A percentile compares a stretch with the other conserved stretches of the same genome.
These are phyloP conservation scores for Holothuria scabra DNA, from an alignment of 53 echinoderm and acorn worm genomes.

Conservation along the genomic window DNA sequence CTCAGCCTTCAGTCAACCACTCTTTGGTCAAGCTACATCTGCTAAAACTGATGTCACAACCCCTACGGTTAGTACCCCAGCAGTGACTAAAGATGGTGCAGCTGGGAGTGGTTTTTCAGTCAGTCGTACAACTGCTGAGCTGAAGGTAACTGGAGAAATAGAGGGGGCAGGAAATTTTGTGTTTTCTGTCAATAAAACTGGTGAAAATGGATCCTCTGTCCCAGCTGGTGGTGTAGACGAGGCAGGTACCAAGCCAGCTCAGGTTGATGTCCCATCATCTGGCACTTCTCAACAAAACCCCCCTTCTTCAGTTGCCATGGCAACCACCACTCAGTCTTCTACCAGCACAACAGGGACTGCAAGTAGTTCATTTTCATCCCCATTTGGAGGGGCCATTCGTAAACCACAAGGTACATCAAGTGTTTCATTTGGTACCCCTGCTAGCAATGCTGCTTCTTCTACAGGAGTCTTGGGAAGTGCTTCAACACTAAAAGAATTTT, in stretches of 20 bases:
- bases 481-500: not conserved
- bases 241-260: not conserved
- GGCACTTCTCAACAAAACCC: no score
- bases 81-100: constrained; percentile 11
- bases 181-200: constrained; percentile 46
- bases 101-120: not conserved
- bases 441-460: no score
- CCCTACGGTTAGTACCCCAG: not conserved
- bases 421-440: no score
- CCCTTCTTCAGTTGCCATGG: constrained; percentile 18
- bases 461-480: no score
- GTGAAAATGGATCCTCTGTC: not conserved
- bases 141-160: constrained; percentile 23
- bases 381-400: constrained; percentile 13
- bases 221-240: not conserved
- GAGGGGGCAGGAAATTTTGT: constrained; percentile 9
- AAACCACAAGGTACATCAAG: not conserved
- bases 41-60: not conserved
- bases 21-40: constrained; percentile 30
- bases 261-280: not conserved
- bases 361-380: constrained; percentile 3
- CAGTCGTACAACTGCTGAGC: not conserved
- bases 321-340: not conserved
- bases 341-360: constrained; percentile 44
- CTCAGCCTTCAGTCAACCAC: constrained; percentile 3